Base-by-base conservation (phyloP, 2,797 vertebrate genomes). In the Gymnocypris eckloni region DNA sequence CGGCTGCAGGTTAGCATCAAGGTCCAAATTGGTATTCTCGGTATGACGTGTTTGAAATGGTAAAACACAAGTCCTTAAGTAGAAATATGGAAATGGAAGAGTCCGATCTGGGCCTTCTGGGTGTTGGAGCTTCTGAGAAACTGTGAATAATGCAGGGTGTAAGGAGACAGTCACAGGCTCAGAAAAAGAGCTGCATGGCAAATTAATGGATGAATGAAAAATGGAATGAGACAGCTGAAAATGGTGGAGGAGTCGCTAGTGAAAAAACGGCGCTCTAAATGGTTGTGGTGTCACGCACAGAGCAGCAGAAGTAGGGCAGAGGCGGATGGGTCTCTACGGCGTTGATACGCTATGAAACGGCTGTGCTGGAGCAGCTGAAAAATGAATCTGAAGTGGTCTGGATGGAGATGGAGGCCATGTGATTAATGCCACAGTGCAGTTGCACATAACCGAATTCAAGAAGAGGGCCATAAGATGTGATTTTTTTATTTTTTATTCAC, bases 111-210 rank as follows among this genome's bases (percentile, higher is more conserved):
- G 78, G 61, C 81, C 89, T 89, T 86, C 59, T 66, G 84, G 86
- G 89, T 83, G 56, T 15, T 28, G 20, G 77, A 71, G 73, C 82
- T 91, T 90, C 85, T 87, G 76, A 86, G 84, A 88, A 90, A 83
- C 69, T 39, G 87, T 90, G 89, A 89, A 88, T 91, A 91, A 90
- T 91, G 87, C 85, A 90, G 77, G 75, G 52, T 28, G 81, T 18
- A 67, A 86, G 83, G 76, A 84, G 79, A 81, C 87, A 86, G 72
- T 82, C 59, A 33, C 59, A 79, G 79, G 41, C 41, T 88, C 86
- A 20, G 54, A 79, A 84, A 84, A 82, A 43, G 39, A 84, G 59
- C 78, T 75, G 81, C 84, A 88, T 88, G 79, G 71, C 80, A 88
- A 86, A 90, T 88, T 82, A 87, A 86, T 33, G n/a, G 61, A 50